Base-by-base conservation (phyloP, 2,888 invertebrate species). In the Limenitis camilla region DNA sequence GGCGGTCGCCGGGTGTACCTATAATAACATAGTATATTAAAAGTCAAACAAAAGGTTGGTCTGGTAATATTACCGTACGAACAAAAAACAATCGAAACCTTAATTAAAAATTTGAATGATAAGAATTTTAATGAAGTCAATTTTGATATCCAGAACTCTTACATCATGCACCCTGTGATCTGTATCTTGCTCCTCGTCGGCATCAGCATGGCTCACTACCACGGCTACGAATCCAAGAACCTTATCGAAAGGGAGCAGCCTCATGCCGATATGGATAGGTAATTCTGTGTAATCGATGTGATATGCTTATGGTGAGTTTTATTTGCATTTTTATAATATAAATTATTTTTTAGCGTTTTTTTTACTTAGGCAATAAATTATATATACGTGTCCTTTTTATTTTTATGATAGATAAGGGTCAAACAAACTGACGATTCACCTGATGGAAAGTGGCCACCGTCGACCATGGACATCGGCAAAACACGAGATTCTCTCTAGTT, bases 211-310 rank as follows among this genome's bases (percentile, higher is more conserved):
- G 81, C 78, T 5, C 77, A 77, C 69, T 82, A 81, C 65, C 63
- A 72, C 29, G 74, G 63, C 5, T 78, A 76, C 53, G 77, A 77
- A 10, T 60, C 67, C 1, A 68, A 68, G 40, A 78, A 79, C 63
- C 69, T 78, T 41, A 68, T 81, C 49, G 71, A 73, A 43, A 69
- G 80, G 31, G 78, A 81, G 28, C 81, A 79, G 55, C 73, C 72
- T 1, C 55, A 57, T 11, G 55, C 54, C 35, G 64, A 71, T 1
- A 50, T 61, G 39, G 69, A 74, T 43, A 72, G 72, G 81, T 81
- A 72, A 65, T 45, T 53, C 40, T 55, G 43, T 58, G 53, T 60
- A 53, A 51, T 60, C 43, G 55, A 54, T 60, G 57, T 60, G 30
- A 10, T 59, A 51, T 53, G 35, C 9, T 39, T 39, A 46, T 35